Conservation (phyloP, 2,797 vertebrate species). For the Vultur gryphus region DNA sequence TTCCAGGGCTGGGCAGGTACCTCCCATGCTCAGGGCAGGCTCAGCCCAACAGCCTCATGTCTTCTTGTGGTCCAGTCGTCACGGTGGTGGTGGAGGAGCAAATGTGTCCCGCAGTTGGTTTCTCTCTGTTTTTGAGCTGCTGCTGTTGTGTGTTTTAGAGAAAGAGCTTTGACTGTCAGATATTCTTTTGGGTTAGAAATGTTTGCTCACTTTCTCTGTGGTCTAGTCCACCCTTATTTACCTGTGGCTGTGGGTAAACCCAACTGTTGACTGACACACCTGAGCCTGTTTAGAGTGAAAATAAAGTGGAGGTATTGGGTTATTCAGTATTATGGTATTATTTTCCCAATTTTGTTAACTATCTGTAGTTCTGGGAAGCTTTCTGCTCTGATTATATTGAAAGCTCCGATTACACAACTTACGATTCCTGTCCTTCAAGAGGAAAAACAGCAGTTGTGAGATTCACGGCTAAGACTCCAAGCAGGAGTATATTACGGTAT, state of each 20-base stretch:
- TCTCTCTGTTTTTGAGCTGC: neutral
- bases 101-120: neutral
- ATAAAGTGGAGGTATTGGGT: neutral
- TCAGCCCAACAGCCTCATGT: fast-evolving
- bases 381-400: neutral
- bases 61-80: neutral
- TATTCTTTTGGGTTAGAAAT: neutral
- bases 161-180: neutral
- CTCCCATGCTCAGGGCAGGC: neutral
- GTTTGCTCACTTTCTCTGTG: neutral
- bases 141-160: neutral
- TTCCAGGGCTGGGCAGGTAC: neutral
- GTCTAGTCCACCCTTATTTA: neutral
- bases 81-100: neutral
- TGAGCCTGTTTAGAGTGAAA: neutral
- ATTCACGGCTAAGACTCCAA: neutral
- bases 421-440: neutral
- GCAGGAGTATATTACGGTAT: neutral
- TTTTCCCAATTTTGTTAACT: neutral
- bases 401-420: neutral
- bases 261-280: neutral
- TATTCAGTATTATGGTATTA: neutral
- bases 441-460: neutral
- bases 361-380: neutral
- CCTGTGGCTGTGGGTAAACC: neutral